A percentile compares a stretch with the other conserved stretches of the same genome.
phyloP scores from a whole-genome alignment of 1,140 invertebrate species.

The Telenomus remus region DNA sequence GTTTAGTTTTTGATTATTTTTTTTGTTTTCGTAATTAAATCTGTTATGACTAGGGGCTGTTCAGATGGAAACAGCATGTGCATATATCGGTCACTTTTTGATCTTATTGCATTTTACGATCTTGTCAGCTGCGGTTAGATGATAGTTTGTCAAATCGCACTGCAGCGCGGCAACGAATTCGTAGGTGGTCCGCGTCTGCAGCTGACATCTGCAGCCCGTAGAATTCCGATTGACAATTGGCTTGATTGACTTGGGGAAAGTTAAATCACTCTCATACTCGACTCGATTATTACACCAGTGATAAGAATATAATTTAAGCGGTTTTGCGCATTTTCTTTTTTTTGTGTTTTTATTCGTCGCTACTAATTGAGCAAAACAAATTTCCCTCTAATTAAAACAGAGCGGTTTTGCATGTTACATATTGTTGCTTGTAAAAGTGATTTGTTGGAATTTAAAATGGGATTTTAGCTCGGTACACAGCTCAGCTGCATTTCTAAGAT shows the following conservation, averaged over 20 bases:
- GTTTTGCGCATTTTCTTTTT: too few species aligned
- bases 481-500: constrained; percentile 24
- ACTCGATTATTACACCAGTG: constrained; percentile 10
- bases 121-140: constrained; percentile 57
- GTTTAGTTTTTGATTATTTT: too few species aligned
- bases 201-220: constrained; percentile 49
- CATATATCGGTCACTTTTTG: constrained; percentile 53
- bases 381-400: too few species aligned
- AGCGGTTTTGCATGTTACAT: too few species aligned
- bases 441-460: too few species aligned
- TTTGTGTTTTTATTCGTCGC: too few species aligned
- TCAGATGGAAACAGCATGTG: constrained; percentile 17
- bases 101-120: constrained; percentile 55
- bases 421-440: too few species aligned
- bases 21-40: constrained; percentile 28
- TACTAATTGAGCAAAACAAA: too few species aligned
- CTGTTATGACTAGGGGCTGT: constrained; percentile 2
- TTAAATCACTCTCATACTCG: constrained; percentile 31
- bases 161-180: constrained; percentile 51
- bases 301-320: constrained; percentile 3
- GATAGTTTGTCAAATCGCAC: constrained; percentile 57
- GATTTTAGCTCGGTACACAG: background rate
- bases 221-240: constrained; percentile 57
- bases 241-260: constrained; percentile 54
- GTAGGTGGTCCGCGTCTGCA: constrained; percentile 56